These are phyloP conservation scores for Calosoma granatense DNA, from an alignment of 1,140 invertebrate genomes.

Conservation along the genomic window DNA sequence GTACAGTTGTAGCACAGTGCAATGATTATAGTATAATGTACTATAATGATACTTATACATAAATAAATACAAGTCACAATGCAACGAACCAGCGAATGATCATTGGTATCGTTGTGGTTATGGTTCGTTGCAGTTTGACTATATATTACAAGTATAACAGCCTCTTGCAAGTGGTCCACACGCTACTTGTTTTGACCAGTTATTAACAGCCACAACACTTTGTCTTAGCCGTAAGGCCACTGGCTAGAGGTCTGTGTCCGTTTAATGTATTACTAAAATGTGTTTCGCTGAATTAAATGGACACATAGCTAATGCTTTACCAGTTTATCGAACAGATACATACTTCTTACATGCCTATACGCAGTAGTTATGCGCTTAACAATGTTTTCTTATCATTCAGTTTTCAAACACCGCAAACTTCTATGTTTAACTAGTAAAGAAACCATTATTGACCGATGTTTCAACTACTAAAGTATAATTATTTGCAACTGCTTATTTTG, in stretches of 20 bases:
- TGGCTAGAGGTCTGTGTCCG: neutral
- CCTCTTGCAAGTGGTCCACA: neutral
- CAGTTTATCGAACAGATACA: neutral
- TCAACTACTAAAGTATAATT: no score
- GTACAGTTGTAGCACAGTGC: neutral
- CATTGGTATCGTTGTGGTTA: no score
- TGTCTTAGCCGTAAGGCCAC: no score
- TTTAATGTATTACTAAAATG: slow-evolving; percentile 1
- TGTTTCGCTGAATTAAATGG: neutral
- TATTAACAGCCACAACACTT: no score
- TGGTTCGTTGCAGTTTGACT: no score
- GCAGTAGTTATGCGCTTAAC: neutral
- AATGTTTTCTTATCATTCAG: slow-evolving; percentile 2
- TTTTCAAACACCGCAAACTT: neutral
- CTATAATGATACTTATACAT: no score
- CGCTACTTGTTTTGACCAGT: neutral
- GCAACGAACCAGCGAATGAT: neutral
- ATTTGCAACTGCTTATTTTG: neutral
- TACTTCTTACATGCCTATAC: neutral
- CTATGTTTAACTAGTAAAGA: neutral
- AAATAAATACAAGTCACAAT: no score
- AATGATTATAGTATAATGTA: neutral
- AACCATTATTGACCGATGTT: no score
- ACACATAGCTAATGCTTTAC: slow-evolving; percentile 2
- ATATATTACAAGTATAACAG: no score